Evolutionary conservation across 53 echinoderm and acorn worm species (phyloP), one percentile per base, ranked within the genome.

Genomic region (Zoroaster sp.): DNA sequence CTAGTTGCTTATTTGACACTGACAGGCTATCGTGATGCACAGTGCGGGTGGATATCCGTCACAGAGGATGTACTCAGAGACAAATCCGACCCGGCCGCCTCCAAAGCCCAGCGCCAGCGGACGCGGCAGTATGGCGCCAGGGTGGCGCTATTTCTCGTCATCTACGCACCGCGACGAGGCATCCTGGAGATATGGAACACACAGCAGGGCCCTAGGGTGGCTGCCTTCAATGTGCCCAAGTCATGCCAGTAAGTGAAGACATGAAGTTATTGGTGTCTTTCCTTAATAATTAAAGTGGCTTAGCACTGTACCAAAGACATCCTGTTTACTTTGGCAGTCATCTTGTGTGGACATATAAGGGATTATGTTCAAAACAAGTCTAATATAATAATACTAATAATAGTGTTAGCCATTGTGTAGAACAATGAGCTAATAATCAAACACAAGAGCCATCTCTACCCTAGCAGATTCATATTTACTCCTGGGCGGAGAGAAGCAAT

Each of bases 161-260:
- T 99, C 69, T 99, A 99, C 51, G 99, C 99, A 59, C 99, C 99
- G 13, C 90, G 99, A 39, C 87, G 99, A 14, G 99, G 99, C 4
- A 99, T 99, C 72, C 69, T 99, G 72, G 99, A 99, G 75, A 96
- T 99, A 41, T 99, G 99, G 99, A 99, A 99, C 72, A 99, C 94
- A 2, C 99, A 99, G 83, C 96, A 99, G 69, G 99, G 99, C 17
- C 99, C 99, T 2, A 93, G 99, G 43, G 96, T 99, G 21, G 99
- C 99, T 42, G 99, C 96, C 9, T 99, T 99, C 75, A 99, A 99
- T 88, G 99, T 99, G 1, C 93, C 95, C 13, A 99, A 99, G 52
- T 96, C 96, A 70, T 70, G 71, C 70, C 69, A 80, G 78, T 89
- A 66, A 63, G 79, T 80, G n/a, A n/a, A n/a, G n/a, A n/a, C n/a